Evolutionary conservation across 30 jellyfish, hydroid and myxozoan species (phyloP), one percentile per base, ranked within the genome.

Genomic region (Aurelia coerulea): DNA sequence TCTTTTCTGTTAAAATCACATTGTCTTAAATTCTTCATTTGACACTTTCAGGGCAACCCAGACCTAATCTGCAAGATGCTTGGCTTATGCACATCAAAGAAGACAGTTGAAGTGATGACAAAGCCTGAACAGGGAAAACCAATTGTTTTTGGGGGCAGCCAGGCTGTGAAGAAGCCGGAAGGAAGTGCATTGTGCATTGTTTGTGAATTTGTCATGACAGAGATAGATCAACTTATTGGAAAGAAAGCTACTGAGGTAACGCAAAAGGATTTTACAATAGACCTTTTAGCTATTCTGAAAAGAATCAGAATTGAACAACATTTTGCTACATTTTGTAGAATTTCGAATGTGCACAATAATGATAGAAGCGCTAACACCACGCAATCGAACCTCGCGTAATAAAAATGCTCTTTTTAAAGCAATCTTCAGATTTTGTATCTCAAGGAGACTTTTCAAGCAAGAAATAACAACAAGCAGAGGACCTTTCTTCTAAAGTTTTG

Each of bases 131-230:
- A 68, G 46, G 68, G 77, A 66, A 78, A 58, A 51, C 91, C 84
- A 54, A 68, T 81, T 54, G 59, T 68, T 70, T 81, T 81, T 53
- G 82, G 77, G 5, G 84, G 76, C 32, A 68, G 54, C 50, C 16
- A 81, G 63, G 68, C 70, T 3, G 63, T 54, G 17, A 50, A 81
- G 50, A 74, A 67, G 84, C 90, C 90, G 65, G 72, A 41, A 68
- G 35, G 71, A 53, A 81, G 91, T 81, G 84, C 91, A 31, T 42
- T 81, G 76, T 81, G 91, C 67, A 81, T 65, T 35, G 84, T 68
- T 68, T 81, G 91, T 81, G 91, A 81, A 68, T 81, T 81, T 68
- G 91, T 60, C 17, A 81, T 81, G 84, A 81, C 84, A 8, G 78
- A 81, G 59, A 2, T 81, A 2, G 91, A 81, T 53, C 32, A 34